A percentile compares a stretch with the other conserved stretches of the same genome.
These are phyloP conservation scores for Chaitophorus viminalis DNA, from an alignment of 2,888 invertebrate genomes.

Conservation along the genomic window DNA sequence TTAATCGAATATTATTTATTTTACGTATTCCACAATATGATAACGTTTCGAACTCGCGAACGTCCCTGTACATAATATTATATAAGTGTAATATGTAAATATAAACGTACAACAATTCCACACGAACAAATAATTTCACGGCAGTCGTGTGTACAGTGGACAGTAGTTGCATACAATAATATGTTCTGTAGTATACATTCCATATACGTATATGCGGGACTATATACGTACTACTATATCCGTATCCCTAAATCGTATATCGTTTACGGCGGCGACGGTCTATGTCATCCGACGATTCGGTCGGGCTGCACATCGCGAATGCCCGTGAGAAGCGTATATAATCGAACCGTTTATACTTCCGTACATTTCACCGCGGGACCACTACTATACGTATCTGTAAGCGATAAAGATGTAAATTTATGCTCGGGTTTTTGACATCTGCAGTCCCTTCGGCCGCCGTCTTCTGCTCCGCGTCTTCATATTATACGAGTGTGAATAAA, in stretches of 20 bases:
- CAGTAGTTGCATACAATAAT: not conserved
- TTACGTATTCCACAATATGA: too few relatives aligned
- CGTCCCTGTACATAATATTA: too few relatives aligned
- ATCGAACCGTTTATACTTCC: constrained; percentile 10
- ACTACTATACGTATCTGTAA: too few relatives aligned
- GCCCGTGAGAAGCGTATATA: not conserved
- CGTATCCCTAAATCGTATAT: not conserved
- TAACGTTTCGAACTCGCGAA: too few relatives aligned
- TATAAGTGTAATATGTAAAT: too few relatives aligned
- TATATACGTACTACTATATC: too few relatives aligned
- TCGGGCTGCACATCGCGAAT: not conserved
- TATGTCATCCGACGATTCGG: not conserved
- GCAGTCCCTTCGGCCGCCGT: not conserved
- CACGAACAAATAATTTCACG: too few relatives aligned
- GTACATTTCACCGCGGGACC: constrained; percentile 53
- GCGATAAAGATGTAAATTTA: not conserved
- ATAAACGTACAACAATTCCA: too few relatives aligned
- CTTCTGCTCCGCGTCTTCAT: too few relatives aligned
- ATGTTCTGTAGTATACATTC: not conserved
- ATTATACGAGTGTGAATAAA: not conserved
- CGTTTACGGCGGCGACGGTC: not conserved
- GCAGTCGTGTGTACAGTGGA: not conserved
- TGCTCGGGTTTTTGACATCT: not conserved
- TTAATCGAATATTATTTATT: too few relatives aligned
- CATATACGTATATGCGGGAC: too few relatives aligned